Base-by-base conservation (phyloP, 2,888 invertebrate genomes). In the Heliconius ismenius region DNA sequence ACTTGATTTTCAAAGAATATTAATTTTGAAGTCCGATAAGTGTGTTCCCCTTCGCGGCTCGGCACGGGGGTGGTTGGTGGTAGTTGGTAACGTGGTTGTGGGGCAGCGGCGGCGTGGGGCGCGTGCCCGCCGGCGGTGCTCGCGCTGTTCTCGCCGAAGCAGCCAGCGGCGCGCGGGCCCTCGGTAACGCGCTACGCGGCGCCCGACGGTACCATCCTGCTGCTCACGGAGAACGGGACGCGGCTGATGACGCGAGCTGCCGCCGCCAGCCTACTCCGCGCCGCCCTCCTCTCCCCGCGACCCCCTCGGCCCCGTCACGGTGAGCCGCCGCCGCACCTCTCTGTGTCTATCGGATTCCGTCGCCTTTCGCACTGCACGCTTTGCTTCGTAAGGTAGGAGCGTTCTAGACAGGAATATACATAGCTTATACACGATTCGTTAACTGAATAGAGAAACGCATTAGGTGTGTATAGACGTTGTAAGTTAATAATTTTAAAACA, bases 211-310 rank as follows among this genome's bases (percentile, higher is more conserved):
- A 94, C 95, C 87, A 95, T 95, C 91, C 94, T 95, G 89, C 95
- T 95, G 88, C 95, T 95, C 92, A 95, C 95, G 89, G 95, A 95
- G 90, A 95, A 95, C 87, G 95, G 95, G 91, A 95, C 95, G 87
- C 91, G 95, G 85, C 93, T 93, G 92, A 92, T 94, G 92, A 94
- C 94, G 73, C 91, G 94, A 83, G 92, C 93, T 83, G 94, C 93
- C 82, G 94, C 94, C 86, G 94, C 93, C 85, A 94, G 94, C 88
- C 90, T 94, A 84, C 94, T 94, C 86, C 93, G 93, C 86, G 94
- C 92, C 83, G 94, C 94, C 85, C 94, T 94, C 87, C 94, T 92
- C 90, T 93, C 93, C 91, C 93, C 93, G 91, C 92, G 93, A 84
- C 91, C 92, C 92, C 89, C 92, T 89, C 91, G 89, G 89, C 92